Base-by-base conservation (phyloP, 2,797 vertebrate species). In the Buceros bicornis region DNA sequence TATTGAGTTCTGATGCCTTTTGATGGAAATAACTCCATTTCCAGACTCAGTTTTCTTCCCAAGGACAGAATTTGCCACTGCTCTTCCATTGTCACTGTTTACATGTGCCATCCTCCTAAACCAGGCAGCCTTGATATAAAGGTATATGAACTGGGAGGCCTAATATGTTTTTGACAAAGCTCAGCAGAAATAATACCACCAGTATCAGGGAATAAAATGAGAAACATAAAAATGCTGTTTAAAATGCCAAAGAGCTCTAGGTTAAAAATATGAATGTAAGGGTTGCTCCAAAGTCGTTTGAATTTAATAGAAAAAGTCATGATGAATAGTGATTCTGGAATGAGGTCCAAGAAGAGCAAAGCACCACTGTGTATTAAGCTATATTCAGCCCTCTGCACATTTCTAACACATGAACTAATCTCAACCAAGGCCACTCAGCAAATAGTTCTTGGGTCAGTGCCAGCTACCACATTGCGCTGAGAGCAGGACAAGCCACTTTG, bases 231-330 rank as follows among this genome's bases (percentile, higher is more conserved):
- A 66, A 62, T 79, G 53, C 11, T 70, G 22, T 50, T 95, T 88
- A 86, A 90, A 87, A 86, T 47, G 62, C 33, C 72, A 69, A 58
- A 54, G 57, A 94, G 25, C 42, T 71, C n/a, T 58, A 58, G 54
- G 47, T 83, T 90, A 86, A 82, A 91, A 90, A 81, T 58, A 90
- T 57, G 28, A 82, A 83, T 79, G 57, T 24, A 70, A 82, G 28
- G 25, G 37, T 37, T 72, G 31, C 74, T 85, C 40, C 50, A 47
- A 87, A 77, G 72, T n/a, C 31, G 40, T 58, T n/a, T 35, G 25
- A 76, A 20, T 87, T 65, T 77, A 58, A 86, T 37, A 71, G 40
- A 67, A 66, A 81, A 25, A 35, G 51, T 81, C 54, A 16, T 35
- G 79, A 93, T 50, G n/a, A 78, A 89, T 78, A 91, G 24, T 33